Evolutionary conservation across 2,888 invertebrate species (phyloP), one percentile per base, ranked within the genome.

Genomic region (Eupithecia subumbrata): DNA sequence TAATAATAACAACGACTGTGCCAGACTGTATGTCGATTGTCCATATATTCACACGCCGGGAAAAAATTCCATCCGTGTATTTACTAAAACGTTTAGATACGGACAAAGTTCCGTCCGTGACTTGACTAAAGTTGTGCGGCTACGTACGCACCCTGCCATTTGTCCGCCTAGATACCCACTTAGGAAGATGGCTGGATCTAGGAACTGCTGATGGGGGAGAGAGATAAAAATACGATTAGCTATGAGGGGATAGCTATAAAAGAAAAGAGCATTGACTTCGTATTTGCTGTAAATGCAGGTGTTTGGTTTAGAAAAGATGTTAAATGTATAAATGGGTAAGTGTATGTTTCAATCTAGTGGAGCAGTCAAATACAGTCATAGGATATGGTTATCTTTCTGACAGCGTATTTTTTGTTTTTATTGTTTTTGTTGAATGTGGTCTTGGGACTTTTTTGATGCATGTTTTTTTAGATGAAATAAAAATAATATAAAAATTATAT

Each of bases 31-130:
- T n/a, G 25, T 40, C 12, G 5, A 22, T 22, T 11, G n/a, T 34
- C 37, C n/a, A n/a, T 9, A 11, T n/a, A 67, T 37, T 67, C 40
- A 37, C 37, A 37, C 66, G 18, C 9, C 18, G n/a, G 67, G 68
- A 43, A 68, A 45, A 7, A 56, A 40, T 45, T 22, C n/a, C 43
- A 48, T n/a, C 48, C 69, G 43, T 71, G 40, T 64, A 40, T 68
- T 68, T 68, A 43, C 22, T 68, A 68, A 74, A 78, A 78, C 72
- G 74, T 74, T 78, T 78, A 73, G 78, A 75, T 73, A 78, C 73
- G 75, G 69, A 48, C 45, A 75, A 76, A 78, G 75, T 78, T 76
- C 48, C 45, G 25, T 52, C 43, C 78, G 78, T 78, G 78, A 76
- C 76, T 75, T 73, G 78, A 78, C 75, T 78, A 69, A 75, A 78